phyloP scores from a whole-genome alignment of 2,113 vertebrate genomes.

The Illadopsis cleaveri region DNA sequence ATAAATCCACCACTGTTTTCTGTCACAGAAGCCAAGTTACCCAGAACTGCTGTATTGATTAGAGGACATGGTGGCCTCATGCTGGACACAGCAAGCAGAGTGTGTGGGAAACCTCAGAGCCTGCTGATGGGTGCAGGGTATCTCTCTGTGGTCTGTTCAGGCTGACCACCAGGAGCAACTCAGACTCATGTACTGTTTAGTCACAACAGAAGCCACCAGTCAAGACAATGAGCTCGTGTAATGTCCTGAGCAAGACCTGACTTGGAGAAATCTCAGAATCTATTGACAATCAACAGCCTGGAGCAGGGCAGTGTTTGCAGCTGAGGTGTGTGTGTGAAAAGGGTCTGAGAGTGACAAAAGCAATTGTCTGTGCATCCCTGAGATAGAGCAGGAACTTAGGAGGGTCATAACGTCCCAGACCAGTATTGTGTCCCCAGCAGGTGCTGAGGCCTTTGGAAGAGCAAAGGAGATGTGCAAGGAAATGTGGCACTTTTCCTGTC shows the following conservation, averaged over 20 bases:
- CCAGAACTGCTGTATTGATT: neutral
- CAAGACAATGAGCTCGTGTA: neutral
- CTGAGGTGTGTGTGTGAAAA: neutral
- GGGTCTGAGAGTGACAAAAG: neutral
- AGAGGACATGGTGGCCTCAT: neutral
- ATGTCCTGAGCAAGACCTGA: neutral
- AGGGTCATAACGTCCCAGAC: neutral
- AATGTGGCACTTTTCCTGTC: neutral
- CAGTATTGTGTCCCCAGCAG: neutral
- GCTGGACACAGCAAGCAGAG: neutral
- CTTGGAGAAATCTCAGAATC: neutral
- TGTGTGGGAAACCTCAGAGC: neutral
- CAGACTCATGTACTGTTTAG: rapidly evolving
- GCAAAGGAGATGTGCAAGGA: neutral
- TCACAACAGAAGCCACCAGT: neutral
- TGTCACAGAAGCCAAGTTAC: neutral
- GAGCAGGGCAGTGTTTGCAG: neutral
- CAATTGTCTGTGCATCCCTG: neutral
- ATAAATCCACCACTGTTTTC: neutral
- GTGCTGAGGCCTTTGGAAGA: neutral
- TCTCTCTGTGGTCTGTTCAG: neutral
- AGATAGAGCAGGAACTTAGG: neutral
- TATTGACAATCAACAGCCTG: neutral
- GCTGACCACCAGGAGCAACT: neutral
- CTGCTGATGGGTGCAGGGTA: neutral